Evolutionary conservation across 1,140 invertebrate genomes (phyloP), one percentile per base, ranked within the genome.

Genomic region (Neelides sp.): DNA sequence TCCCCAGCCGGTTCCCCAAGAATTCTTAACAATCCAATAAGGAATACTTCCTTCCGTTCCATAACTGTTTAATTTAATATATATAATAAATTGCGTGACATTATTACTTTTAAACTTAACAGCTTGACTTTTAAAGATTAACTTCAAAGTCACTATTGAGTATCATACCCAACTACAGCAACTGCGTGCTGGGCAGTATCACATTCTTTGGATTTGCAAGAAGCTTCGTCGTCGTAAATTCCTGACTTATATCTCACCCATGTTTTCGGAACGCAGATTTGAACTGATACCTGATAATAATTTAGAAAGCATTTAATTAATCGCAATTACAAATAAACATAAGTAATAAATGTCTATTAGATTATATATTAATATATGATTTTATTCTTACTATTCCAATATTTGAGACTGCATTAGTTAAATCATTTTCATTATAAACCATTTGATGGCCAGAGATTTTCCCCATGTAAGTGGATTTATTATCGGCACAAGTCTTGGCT

Each of bases 11-110:
- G 69, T 66, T 2, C 84, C 83, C 86, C 86, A 91, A 78, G 82
- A 86, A 69, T 95, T 95, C 62, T 94, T 89, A 19, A 95, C 68
- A 7, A 94, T 80, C 89, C 89, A 96, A 52, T 85, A 85, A 30
- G 80, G 74, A 30, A 74, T 73, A 0, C 78, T 82, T 34, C 65
- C 57, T 62, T 79, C 77, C 2, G 66, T 76, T 10, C 79, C 75
- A 55, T 83, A 87, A 1, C 83, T 54, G 3, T 19, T 7, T 23
- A 50, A 35, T n/a, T 19, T 36, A 12, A 46, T 20, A 22, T 3
- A 22, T 20, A 20, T 23, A n/a, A n/a, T n/a, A n/a, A n/a, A n/a
- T n/a, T n/a, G n/a, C n/a, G n/a, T n/a, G n/a, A n/a, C n/a, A n/a
- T n/a, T n/a, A n/a, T n/a, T n/a, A n/a, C n/a, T n/a, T n/a, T n/a